Base-by-base conservation (phyloP, 2,113 vertebrate genomes). In the Forbesichthys papilliferus region DNA sequence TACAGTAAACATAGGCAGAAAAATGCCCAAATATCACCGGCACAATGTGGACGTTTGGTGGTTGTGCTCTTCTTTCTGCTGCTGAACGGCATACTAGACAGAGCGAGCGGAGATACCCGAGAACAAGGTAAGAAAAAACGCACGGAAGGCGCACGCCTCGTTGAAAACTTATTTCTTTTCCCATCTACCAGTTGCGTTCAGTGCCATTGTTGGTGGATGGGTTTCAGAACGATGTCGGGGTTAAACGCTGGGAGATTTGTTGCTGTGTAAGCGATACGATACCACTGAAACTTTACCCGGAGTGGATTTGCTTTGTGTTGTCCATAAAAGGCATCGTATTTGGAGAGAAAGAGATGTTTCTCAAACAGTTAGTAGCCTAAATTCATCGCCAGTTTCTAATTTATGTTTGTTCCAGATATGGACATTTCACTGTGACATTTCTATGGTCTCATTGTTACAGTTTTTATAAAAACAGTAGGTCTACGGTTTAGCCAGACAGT, bases 1-100 rank as follows among this genome's bases (percentile, higher is more conserved):
- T 93, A 93, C 86, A 93, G 89, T 83, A 93, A 93, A 93, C 92
- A 93, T 79, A 86, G 92, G 77, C 92, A 93, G 91, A 93, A 93
- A 93, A 85, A 90, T 77, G 87, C 49, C 71, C 89, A 80, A 65
- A 77, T 69, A 62, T 79, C 78, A 18, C 62, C 83, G 74, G 78
- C 77, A 69, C 73, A 56, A 80, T 81, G 88, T 58, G 84, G 79
- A 80, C 77, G 68, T 65, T 27, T 79, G 48, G 67, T 86, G 11
- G 47, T 83, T 14, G 20, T 87, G 42, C 56, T 87, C 3, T 79
- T 12, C 36, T n/a, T 90, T 11, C 46, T 92, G 42, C 57, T 89
- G 68, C 82, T 92, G 70, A 84, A n/a, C 80, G 75, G 73, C 67
- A 5, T 78, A 11, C 64, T 81, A 77, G 87, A 59, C 11, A 66